Conservation (phyloP, 2,888 invertebrate species). For the Allolobophora icterica region DNA sequence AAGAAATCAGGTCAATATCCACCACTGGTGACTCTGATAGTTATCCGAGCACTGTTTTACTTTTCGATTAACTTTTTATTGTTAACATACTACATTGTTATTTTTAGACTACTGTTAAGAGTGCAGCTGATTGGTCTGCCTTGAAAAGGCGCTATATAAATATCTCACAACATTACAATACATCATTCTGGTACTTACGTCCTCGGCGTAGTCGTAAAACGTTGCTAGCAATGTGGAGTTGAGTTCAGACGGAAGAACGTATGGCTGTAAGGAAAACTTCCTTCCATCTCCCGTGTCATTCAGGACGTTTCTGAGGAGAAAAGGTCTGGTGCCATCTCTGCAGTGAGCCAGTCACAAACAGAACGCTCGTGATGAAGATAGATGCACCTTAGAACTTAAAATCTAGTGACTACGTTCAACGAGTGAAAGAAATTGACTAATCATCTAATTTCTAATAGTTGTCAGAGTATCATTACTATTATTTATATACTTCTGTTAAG, state of each 20-base stretch:
- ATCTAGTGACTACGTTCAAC: no score
- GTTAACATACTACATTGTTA: no score
- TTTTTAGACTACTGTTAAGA: no score
- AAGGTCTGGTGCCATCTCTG: slow-evolving; percentile 14
- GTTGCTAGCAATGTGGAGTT: slow-evolving; percentile 73
- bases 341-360: background rate
- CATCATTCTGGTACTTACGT: slow-evolving; percentile 33
- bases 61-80: no score
- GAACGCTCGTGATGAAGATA: background rate
- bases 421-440: no score
- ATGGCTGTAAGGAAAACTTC: slow-evolving; percentile 35
- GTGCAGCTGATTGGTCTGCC: no score
- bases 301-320: slow-evolving; percentile 43
- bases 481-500: no score
- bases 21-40: no score
- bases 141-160: background rate
- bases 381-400: background rate
- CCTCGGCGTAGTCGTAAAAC: slow-evolving; percentile 42
- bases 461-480: no score
- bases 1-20: no score
- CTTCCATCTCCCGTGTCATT: slow-evolving; percentile 41
- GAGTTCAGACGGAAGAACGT: slow-evolving; percentile 7
- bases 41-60: no score
- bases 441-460: no score
- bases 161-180: background rate